Evolutionary conservation across 1,140 invertebrate genomes (phyloP).

Genomic region (Coptotermes formosanus): DNA sequence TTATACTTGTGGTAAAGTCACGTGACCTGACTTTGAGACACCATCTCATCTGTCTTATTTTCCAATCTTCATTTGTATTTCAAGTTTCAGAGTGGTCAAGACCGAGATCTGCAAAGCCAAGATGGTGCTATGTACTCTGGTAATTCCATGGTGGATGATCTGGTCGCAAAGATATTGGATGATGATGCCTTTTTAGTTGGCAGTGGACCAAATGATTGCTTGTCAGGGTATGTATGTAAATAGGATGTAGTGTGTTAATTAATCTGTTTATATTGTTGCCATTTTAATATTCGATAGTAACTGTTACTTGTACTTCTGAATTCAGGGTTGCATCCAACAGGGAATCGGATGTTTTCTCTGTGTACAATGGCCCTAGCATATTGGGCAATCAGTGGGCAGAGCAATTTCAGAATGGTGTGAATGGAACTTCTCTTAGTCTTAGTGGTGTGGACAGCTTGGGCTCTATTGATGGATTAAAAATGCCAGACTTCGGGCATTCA

Average conservation of each 20-base stretch:
- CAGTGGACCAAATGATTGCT: neutral
- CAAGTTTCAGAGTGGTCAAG: constrained; percentile 25
- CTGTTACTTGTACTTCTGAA: neutral
- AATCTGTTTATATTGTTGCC: neutral
- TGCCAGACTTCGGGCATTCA: constrained; percentile 22
- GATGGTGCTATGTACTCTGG: constrained; percentile 52
- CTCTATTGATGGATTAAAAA: constrained; percentile 22
- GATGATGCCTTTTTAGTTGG: constrained; percentile 48
- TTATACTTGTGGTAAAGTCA: too few relatives aligned
- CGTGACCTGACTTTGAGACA: too few relatives aligned
- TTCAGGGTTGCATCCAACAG: neutral
- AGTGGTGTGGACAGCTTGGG: constrained; percentile 22
- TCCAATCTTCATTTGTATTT: constrained; percentile 37
- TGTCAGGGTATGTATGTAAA: neutral
- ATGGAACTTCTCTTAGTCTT: neutral
- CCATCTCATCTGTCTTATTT: too few relatives aligned
- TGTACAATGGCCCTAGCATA: constrained; percentile 26
- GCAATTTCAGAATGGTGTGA: constrained; percentile 25
- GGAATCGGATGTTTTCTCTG: neutral
- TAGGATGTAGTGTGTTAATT: neutral
- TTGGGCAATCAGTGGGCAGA: constrained; percentile 19
- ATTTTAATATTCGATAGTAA: neutral
- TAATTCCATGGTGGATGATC: constrained; percentile 62
- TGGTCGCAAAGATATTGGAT: constrained; percentile 62
- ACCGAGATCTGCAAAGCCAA: constrained; percentile 46